Conservation (phyloP, 2,797 vertebrate species). For the Falco berigora region DNA sequence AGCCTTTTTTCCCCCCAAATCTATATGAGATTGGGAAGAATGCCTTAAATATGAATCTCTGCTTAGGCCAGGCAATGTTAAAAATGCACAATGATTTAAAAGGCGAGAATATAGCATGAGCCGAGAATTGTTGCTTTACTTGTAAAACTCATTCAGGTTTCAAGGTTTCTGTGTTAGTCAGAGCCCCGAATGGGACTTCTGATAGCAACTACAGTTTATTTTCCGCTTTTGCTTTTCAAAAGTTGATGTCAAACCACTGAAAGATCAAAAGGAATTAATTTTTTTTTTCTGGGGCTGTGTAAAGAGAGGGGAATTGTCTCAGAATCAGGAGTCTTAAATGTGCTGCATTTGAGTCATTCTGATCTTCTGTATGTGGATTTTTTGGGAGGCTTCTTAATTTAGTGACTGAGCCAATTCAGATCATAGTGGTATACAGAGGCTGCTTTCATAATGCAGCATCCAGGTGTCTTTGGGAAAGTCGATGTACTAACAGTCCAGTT, state of each 20-base stretch:
- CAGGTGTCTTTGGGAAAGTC: slow-evolving; percentile 38
- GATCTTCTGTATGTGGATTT: background rate
- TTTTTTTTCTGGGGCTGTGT: background rate
- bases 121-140: background rate
- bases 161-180: background rate
- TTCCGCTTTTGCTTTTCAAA: background rate
- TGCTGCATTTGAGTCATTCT: background rate
- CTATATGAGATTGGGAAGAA: background rate
- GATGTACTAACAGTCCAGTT: background rate
- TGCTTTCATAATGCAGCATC: background rate
- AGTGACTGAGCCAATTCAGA: background rate
- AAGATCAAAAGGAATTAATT: background rate
- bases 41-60: background rate
- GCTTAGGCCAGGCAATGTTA: background rate
- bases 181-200: background rate
- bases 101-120: background rate
- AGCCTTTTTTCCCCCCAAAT: background rate
- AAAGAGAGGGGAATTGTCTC: background rate
- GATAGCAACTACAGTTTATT: background rate
- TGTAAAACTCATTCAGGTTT: background rate
- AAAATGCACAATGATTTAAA: background rate
- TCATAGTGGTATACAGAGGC: background rate
- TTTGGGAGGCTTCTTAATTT: background rate
- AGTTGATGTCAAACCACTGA: background rate
- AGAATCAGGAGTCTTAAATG: background rate